Conservation (phyloP, 1,140 invertebrate species). For the Sminthurinus signatus region DNA sequence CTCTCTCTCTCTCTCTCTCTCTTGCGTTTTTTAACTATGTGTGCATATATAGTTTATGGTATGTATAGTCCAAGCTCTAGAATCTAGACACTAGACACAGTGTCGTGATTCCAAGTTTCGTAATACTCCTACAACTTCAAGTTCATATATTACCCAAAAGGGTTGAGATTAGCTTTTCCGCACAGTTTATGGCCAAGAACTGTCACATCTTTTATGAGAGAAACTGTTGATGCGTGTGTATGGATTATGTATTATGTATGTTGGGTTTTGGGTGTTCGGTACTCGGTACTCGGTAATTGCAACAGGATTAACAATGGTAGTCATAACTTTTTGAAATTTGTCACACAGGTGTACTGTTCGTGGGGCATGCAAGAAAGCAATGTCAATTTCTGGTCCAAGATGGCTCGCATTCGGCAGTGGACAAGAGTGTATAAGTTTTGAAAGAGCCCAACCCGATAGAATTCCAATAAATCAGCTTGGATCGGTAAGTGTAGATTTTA, state of each 20-base stretch:
- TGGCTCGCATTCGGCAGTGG: constrained; percentile 88
- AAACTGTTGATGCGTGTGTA: background rate
- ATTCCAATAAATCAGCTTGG: constrained; percentile 79
- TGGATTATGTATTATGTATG: too few species aligned
- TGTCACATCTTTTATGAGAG: constrained; percentile 1
- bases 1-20: too few species aligned
- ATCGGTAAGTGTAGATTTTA: constrained; percentile 54
- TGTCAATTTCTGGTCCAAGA: constrained; percentile 73
- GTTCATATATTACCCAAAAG: background rate
- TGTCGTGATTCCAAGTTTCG: too few species aligned
- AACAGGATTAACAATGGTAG: too few species aligned
- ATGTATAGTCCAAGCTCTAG: too few species aligned
- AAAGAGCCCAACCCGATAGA: constrained; percentile 80
- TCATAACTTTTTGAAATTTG: too few species aligned
- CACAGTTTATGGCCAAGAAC: background rate
- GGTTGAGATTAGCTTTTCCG: constrained; percentile 1
- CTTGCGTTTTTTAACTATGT: too few species aligned
- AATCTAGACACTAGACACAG: too few species aligned
- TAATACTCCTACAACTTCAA: background rate
- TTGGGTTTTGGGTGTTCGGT: too few species aligned
- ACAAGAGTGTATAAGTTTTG: constrained; percentile 93
- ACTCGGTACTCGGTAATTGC: too few species aligned
- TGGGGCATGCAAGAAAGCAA: constrained; percentile 81
- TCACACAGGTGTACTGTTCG: constrained; percentile 69
- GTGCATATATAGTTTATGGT: too few species aligned